Evolutionary conservation across 2,797 vertebrate species (phyloP).

Genomic region (Pseudopleuronectes americanus): DNA sequence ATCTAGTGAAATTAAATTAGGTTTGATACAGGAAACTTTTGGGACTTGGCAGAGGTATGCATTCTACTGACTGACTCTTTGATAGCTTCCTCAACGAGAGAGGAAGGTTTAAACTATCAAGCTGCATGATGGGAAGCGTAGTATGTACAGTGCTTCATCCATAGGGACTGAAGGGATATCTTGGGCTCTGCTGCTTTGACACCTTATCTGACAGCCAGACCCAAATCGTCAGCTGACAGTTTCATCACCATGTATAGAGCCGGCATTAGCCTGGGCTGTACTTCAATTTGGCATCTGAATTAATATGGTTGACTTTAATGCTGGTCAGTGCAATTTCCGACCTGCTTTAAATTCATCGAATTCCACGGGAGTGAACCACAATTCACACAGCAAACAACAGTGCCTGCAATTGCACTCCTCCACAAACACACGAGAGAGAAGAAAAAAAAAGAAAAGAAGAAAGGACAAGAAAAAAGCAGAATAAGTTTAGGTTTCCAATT

Average conservation of each 20-base stretch:
- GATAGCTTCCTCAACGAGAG: too few relatives aligned
- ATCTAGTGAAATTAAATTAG: too few relatives aligned
- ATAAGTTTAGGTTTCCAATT: conserved; percentile 76
- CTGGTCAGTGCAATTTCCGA: conserved; percentile 64
- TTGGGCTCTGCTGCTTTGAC: not conserved
- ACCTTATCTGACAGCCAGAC: conserved; percentile 24
- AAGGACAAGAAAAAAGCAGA: conserved; percentile 20
- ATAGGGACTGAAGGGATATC: not conserved
- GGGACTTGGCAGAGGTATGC: too few relatives aligned
- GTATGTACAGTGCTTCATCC: not conserved
- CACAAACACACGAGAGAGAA: conserved; percentile 44
- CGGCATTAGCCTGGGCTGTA: conserved; percentile 2
- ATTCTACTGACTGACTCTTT: too few relatives aligned
- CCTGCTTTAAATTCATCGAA: conserved; percentile 83
- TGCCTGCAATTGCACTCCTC: conserved; percentile 53
- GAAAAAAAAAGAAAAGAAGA: not conserved
- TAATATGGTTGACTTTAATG: conserved; percentile 63
- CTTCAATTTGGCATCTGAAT: conserved; percentile 68
- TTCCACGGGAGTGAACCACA: conserved; percentile 60
- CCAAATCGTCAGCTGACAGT: conserved; percentile 31
- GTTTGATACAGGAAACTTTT: too few relatives aligned
- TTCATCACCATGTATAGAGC: conserved; percentile 26
- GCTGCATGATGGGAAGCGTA: not conserved
- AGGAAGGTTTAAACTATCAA: not conserved
- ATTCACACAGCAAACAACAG: conserved; percentile 73